phyloP scores from a whole-genome alignment of 2,797 vertebrate genomes.

The Sebastiscus tertius region DNA sequence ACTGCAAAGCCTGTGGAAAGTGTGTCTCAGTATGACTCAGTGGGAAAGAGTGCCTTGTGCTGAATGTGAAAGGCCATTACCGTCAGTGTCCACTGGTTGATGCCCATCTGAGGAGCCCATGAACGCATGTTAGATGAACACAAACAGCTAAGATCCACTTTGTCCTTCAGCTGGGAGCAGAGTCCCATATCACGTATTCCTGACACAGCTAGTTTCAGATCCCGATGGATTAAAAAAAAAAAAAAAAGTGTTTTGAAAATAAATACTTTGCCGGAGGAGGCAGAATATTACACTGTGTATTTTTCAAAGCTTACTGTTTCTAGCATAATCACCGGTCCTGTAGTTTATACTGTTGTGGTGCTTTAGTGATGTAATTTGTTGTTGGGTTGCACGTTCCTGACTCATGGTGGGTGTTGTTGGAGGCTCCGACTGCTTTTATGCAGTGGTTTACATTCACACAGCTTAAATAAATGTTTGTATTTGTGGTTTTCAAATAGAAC shows the following conservation, averaged over 20 bases:
- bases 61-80: conserved; percentile 9
- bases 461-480: conserved; percentile 5
- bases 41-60: background rate
- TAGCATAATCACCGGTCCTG: background rate
- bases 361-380: background rate
- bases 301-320: background rate
- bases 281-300: background rate
- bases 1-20: background rate
- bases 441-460: background rate
- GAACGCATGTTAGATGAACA: background rate
- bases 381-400: background rate
- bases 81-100: background rate
- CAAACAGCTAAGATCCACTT: background rate
- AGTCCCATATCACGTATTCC: background rate
- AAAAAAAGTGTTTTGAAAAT: background rate
- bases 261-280: background rate
- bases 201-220: background rate
- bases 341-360: background rate
- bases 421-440: background rate
- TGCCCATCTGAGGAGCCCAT: background rate
- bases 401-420: background rate
- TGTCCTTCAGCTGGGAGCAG: background rate
- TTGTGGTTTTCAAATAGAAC: background rate
- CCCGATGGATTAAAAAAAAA: background rate
- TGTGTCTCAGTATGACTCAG: background rate